Evolutionary conservation across 1,140 invertebrate species (phyloP).

Genomic region (Danaus plexippus): DNA sequence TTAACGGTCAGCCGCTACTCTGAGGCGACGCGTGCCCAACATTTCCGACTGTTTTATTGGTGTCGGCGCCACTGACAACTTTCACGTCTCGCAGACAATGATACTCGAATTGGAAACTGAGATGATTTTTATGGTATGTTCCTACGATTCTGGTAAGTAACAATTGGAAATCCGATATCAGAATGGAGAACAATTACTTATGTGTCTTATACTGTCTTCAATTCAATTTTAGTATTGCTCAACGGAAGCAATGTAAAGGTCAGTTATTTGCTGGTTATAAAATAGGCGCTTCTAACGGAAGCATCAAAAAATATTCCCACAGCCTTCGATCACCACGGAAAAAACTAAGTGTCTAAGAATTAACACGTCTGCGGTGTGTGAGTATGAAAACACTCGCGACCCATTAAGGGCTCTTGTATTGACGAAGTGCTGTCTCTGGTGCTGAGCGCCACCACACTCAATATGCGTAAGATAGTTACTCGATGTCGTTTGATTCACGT

Average conservation of each 20-base stretch:
- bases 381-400: constrained; percentile 66
- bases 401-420: constrained; percentile 55
- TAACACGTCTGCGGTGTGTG: constrained; percentile 66
- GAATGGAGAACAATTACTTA: constrained; percentile 41
- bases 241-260: no score
- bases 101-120: constrained; percentile 64
- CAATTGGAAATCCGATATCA: constrained; percentile 35
- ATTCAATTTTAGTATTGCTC: no score
- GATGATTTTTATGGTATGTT: constrained; percentile 60
- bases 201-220: constrained; percentile 11
- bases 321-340: constrained; percentile 64
- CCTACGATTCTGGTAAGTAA: constrained; percentile 33
- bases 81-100: constrained; percentile 63
- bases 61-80: constrained; percentile 65
- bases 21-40: constrained; percentile 37
- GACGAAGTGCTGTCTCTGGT: constrained; percentile 58
- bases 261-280: constrained; percentile 59
- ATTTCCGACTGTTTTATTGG: constrained; percentile 57
- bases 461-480: constrained; percentile 56
- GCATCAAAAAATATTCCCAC: constrained; percentile 66
- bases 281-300: constrained; percentile 63
- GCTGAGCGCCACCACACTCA: constrained; percentile 35
- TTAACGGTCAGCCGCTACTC: constrained; percentile 29
- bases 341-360: constrained; percentile 68
- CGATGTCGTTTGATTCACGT: constrained; percentile 62